Percentiles rank a stretch among this genome's conserved stretches.
Evolutionary conservation across 2,797 vertebrate species (phyloP).

Genomic region (Halcyon badia): DNA sequence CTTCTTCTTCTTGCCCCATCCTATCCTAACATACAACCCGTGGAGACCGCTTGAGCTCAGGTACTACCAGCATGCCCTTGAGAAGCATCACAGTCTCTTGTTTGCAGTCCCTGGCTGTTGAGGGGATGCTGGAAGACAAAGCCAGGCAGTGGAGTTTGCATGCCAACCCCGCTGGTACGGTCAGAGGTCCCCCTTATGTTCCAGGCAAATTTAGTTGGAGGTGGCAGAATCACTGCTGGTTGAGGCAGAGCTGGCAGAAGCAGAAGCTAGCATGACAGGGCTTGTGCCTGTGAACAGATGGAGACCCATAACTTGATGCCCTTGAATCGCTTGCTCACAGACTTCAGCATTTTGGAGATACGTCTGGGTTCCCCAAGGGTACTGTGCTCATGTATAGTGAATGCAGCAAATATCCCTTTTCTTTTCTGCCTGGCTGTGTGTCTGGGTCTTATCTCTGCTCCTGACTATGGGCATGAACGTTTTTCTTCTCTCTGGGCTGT

Average conservation of each 20-base stretch:
- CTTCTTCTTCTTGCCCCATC: background rate
- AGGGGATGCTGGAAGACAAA: background rate
- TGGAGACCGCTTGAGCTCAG: background rate
- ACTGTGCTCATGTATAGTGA: background rate
- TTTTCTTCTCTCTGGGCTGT: background rate
- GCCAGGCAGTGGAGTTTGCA: background rate
- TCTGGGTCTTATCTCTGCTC: background rate
- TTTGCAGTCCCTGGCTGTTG: background rate
- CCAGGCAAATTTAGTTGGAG: background rate
- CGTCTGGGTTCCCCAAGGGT: background rate
- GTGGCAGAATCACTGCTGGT: background rate
- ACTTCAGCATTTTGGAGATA: background rate
- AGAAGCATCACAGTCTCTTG: background rate
- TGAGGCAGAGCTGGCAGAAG: background rate
- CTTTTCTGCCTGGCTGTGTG: background rate
- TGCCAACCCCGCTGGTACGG: rapidly evolving
- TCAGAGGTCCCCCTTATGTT: background rate
- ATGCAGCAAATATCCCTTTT: background rate
- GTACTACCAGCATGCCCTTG: background rate
- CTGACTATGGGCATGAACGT: rapidly evolving
- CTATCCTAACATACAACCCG: background rate
- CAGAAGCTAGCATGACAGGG: background rate
- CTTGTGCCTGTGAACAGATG: background rate
- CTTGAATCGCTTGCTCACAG: background rate
- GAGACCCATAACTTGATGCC: background rate